Base-by-base conservation (phyloP, 1,140 invertebrate species). In the Halictus rubicundus region DNA sequence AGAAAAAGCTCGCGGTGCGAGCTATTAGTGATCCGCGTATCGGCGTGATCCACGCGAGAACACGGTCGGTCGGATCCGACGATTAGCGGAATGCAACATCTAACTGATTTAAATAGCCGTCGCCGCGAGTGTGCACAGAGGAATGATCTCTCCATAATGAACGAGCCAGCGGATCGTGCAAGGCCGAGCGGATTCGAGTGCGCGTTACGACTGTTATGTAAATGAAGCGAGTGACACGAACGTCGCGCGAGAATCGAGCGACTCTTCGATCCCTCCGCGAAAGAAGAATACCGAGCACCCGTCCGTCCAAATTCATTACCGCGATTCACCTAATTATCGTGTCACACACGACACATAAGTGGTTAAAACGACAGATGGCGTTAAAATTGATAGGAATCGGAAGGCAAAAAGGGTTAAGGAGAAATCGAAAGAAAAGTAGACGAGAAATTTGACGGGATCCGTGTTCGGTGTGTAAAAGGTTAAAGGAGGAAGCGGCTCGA, bases 141-240 rank as follows among this genome's bases (percentile, higher is more conserved):
- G 14, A 32, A 61, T 61, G 60, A 61, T 61, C 60, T 61, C 61
- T n/a, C 46, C 63, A 52, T 57, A 64, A 75, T 57, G 73, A 75
- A 75, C 16, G 73, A 68, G 37, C 46, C 19, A 57, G 49, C 63
- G 49, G 73, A 23, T 75, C 46, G 63, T 68, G 73, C 46, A 57
- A 68, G 73, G 73, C 32, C 54, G 73, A 42, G 63, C 63, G 73
- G 65, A 75, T 75, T 68, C 73, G 63, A 75, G 73, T 27, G 63
- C 73, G 16, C 73, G 73, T 75, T 75, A 75, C 63, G 63, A 68
- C 73, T 75, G 73, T 75, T 75, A 75, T 75, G 72, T 66, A 75
- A 75, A 75, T 75, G 61, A 65, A 65, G 27, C 72, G 46, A 75
- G 65, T 57, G 72, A 75, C 72, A 75, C 39, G 72, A 75, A 75